These are phyloP conservation scores for Bos taurus DNA, from an alignment of 2,113 vertebrate species.

Conservation along the genomic window DNA sequence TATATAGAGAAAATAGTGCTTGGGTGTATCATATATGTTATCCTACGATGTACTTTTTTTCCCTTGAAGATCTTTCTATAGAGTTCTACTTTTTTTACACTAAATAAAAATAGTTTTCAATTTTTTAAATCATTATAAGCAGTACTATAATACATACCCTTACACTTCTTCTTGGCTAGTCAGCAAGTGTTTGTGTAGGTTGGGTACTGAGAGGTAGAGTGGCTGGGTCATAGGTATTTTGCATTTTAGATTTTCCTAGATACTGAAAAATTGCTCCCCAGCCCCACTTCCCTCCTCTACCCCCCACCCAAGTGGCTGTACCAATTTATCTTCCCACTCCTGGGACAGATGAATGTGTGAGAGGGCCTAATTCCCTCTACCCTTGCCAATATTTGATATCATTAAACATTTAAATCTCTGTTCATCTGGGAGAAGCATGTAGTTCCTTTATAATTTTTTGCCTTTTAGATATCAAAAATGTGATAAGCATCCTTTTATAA, in stretches of 20 bases:
- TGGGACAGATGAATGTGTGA: background rate
- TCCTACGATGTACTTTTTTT: background rate
- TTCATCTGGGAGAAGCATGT: background rate
- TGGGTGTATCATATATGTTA: background rate
- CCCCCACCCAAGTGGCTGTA: background rate
- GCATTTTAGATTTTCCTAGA: constrained; percentile 1
- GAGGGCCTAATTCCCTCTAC: background rate
- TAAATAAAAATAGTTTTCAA: background rate
- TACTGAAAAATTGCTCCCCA: background rate
- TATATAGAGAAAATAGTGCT: background rate
- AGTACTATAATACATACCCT: background rate
- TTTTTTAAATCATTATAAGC: background rate
- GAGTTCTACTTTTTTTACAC: background rate
- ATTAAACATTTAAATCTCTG: constrained; percentile 24
- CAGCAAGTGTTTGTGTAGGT: background rate
- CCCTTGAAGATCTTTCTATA: background rate
- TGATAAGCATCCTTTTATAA: background rate
- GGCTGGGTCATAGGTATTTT: background rate
- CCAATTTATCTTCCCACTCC: background rate
- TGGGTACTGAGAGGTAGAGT: background rate
- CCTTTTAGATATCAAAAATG: constrained; percentile 12
- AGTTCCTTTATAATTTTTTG: background rate
- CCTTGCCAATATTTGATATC: background rate
- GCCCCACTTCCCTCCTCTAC: background rate
- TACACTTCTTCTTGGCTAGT: background rate